These are phyloP conservation scores for Petaurus breviceps DNA, from an alignment of 2,113 vertebrate genomes.

Conservation along the genomic window DNA sequence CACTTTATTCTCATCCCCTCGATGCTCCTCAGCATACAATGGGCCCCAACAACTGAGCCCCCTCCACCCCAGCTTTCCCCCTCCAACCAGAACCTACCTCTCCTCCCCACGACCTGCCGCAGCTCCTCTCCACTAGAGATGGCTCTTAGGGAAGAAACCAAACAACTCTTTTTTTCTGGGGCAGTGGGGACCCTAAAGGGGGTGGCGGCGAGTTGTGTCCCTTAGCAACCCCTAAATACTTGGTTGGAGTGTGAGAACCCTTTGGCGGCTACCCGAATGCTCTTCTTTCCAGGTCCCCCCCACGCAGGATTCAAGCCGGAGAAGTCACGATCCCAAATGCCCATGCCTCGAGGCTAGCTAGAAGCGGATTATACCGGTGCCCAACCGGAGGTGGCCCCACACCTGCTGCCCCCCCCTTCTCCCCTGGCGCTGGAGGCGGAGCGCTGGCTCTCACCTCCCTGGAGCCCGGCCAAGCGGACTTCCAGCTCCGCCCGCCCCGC, in stretches of 20 bases:
- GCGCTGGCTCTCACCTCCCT: slow-evolving; percentile 30
- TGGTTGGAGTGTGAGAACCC: slow-evolving; percentile 6
- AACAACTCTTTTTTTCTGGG: slow-evolving; percentile 52
- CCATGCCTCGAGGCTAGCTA: slow-evolving; percentile 77
- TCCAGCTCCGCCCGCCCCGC: slow-evolving; percentile 31
- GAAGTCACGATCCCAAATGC: slow-evolving; percentile 70
- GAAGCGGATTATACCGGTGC: slow-evolving; percentile 81
- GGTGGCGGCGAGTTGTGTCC: neutral
- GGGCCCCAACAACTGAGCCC: neutral
- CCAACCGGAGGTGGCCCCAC: slow-evolving; percentile 72
- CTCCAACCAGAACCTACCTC: slow-evolving; percentile 72
- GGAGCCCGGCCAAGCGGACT: neutral
- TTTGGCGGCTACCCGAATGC: neutral
- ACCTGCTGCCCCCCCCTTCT: slow-evolving; percentile 71
- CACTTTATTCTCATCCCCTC: neutral
- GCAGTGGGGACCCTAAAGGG: slow-evolving; percentile 34
- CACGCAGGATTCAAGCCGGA: neutral
- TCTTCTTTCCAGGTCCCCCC: neutral
- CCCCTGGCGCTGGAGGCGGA: slow-evolving; percentile 65
- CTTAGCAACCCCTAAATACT: neutral
- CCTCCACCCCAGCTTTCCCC: slow-evolving; percentile 19
- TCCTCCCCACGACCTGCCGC: slow-evolving; percentile 66
- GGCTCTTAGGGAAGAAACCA: slow-evolving; percentile 52
- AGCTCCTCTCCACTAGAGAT: slow-evolving; percentile 69
- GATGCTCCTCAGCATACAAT: slow-evolving; percentile 12